Evolutionary conservation across 2,113 vertebrate species (phyloP).

Genomic region (mouse (Mus musculus)): GRCm39 chr2:161874001-161874500

Average conservation of each 20-base stretch:
- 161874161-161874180: background rate
- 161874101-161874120: background rate
- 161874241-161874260: background rate
- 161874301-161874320: background rate
- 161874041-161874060: background rate
- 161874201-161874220: background rate
- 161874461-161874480: background rate
- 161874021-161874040: background rate
- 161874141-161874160: background rate
- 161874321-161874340: background rate
- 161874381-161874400: background rate
- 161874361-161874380: background rate
- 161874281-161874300: background rate
- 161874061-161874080: background rate
- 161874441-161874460: background rate
- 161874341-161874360: background rate
- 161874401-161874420: background rate
- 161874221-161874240: background rate
- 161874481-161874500: background rate
- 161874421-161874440: background rate
- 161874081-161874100: background rate
- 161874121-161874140: background rate
- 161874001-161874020: background rate
- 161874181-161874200: background rate
- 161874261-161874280: background rate